Percentiles rank a stretch among this genome's conserved stretches.
Evolutionary conservation across 1,140 invertebrate genomes (phyloP).

Genomic region (Drosophila rhopaloa): DNA sequence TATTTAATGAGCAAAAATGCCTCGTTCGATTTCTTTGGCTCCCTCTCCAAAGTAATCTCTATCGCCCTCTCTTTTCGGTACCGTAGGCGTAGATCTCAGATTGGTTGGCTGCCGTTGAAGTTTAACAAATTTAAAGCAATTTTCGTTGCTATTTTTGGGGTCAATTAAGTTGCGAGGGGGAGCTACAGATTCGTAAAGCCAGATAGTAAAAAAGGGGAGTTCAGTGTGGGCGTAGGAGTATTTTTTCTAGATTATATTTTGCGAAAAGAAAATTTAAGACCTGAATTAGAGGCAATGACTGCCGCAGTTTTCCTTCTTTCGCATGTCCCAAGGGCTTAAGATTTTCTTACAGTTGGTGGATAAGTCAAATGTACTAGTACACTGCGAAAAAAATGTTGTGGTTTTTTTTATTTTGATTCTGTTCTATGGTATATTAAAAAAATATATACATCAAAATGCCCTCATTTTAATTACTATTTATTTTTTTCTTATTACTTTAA

Average conservation of each 20-base stretch:
- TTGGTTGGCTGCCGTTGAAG: conserved; percentile 54
- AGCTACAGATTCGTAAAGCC: conserved; percentile 15
- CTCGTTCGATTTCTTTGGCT: conserved; percentile 21
- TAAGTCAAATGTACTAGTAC: not conserved
- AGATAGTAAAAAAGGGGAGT: conserved; percentile 25
- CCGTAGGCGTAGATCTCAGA: conserved; percentile 55
- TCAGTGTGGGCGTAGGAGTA: conserved; percentile 18
- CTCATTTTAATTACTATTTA: not conserved
- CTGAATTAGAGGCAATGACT: conserved; percentile 22
- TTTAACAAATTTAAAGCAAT: conserved; percentile 71
- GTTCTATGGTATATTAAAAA: too few relatives aligned
- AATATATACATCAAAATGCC: not conserved
- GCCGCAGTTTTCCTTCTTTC: conserved; percentile 8
- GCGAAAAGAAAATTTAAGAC: conserved; percentile 16
- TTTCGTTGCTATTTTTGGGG: conserved; percentile 65
- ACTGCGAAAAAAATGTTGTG: not conserved
- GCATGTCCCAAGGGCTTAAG: conserved; percentile 4
- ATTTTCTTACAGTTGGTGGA: conserved; percentile 8
- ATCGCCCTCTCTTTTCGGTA: conserved; percentile 5
- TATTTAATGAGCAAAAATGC: conserved; percentile 78
- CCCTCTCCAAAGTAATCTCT: conserved; percentile 9
- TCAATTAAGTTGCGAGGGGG: conserved; percentile 64
- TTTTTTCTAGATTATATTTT: conserved; percentile 34
- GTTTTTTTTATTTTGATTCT: not conserved
- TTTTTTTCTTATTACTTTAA: not conserved